phyloP scores from a whole-genome alignment of 2,113 vertebrate genomes.

The Ornithorhynchus anatinus region DNA sequence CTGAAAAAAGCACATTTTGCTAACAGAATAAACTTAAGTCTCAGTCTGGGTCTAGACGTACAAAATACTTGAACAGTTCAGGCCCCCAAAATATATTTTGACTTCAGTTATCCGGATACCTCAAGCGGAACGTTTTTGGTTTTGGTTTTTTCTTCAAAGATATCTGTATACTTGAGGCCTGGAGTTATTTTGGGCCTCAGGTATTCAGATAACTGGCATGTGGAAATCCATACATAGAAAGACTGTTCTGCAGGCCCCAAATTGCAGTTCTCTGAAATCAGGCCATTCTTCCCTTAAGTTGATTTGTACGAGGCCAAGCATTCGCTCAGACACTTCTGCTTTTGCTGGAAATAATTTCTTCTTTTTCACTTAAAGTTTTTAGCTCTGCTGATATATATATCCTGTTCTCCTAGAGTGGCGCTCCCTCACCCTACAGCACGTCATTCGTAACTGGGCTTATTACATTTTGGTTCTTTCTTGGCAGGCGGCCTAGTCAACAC shows the following conservation, averaged over 20 bases:
- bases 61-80: too few relatives aligned
- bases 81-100: too few relatives aligned
- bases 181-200: too few relatives aligned
- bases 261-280: not conserved
- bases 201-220: too few relatives aligned
- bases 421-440: not conserved
- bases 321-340: not conserved
- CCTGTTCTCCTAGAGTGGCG: not conserved
- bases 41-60: too few relatives aligned
- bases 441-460: not conserved
- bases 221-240: not conserved
- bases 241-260: fast-evolving
- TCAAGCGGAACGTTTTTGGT: too few relatives aligned
- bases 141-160: too few relatives aligned
- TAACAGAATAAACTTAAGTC: not conserved
- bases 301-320: not conserved
- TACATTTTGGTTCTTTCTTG: not conserved
- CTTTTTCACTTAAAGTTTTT: not conserved
- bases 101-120: too few relatives aligned
- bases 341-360: fast-evolving
- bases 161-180: too few relatives aligned
- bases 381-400: not conserved
- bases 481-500: not conserved
- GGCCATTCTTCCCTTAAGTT: fast-evolving
- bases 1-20: not conserved